A percentile compares a stretch with the other conserved stretches of the same genome.
Conservation (phyloP, 2,113 vertebrate species). For the Rhodinocichla rosea region DNA sequence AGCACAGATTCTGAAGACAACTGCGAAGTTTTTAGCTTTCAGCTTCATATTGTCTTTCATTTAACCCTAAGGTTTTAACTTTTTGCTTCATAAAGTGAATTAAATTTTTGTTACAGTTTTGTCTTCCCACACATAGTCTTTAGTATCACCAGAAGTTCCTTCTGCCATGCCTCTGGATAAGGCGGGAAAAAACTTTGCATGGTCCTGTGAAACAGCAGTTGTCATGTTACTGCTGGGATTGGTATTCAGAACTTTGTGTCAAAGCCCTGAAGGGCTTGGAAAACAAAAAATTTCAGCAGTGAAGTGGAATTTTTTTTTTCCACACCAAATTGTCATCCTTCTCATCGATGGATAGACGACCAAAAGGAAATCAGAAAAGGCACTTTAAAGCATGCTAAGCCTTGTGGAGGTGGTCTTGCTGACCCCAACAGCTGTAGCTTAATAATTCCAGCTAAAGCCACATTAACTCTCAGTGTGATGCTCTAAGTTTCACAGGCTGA, state of each 20-base stretch:
- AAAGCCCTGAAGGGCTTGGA: not conserved
- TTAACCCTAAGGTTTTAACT: not conserved
- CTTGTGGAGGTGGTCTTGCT: not conserved
- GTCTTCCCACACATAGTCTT: not conserved
- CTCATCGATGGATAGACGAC: accelerated
- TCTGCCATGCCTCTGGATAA: not conserved
- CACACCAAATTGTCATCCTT: not conserved
- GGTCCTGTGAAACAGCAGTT: not conserved
- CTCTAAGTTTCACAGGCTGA: not conserved
- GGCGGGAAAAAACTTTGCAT: not conserved
- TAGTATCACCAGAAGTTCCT: not conserved
- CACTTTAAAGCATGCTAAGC: not conserved
- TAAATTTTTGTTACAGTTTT: not conserved
- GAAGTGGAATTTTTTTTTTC: not conserved
- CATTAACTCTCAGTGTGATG: not conserved
- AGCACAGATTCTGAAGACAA: not conserved
- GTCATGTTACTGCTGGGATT: not conserved
- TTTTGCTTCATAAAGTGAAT: not conserved
- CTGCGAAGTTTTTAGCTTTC: not conserved
- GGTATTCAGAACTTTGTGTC: not conserved
- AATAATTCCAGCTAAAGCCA: not conserved
- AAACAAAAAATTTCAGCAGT: not conserved
- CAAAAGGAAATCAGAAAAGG: not conserved
- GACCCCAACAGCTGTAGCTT: not conserved
- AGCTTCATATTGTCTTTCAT: not conserved